Percentiles rank a stretch among this genome's conserved stretches.
Evolutionary conservation across 1,140 invertebrate species (phyloP).

Genomic region (Metaphire vulgaris): DNA sequence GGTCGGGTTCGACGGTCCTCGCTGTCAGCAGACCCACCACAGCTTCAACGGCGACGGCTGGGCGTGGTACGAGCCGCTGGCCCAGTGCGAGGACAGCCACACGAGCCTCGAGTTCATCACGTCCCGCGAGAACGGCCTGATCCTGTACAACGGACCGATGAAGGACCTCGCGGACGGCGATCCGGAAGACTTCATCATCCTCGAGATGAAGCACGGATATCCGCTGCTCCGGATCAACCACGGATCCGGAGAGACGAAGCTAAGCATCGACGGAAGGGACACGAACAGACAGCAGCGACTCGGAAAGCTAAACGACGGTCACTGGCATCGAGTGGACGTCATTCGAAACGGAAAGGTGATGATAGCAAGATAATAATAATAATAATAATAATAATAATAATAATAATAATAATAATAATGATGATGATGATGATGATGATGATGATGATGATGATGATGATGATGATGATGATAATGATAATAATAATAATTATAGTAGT

Average conservation of each 20-base stretch:
- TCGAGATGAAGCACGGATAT: slow-evolving; percentile 83
- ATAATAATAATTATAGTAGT: too few relatives aligned
- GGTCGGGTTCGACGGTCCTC: slow-evolving; percentile 80
- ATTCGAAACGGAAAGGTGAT: slow-evolving; percentile 83
- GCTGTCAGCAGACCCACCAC: slow-evolving; percentile 89
- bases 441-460: too few relatives aligned
- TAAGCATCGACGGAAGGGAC: slow-evolving; percentile 65
- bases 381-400: background rate
- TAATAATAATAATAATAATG: too few relatives aligned
- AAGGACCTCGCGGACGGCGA: slow-evolving; percentile 78
- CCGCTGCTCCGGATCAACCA: slow-evolving; percentile 86
- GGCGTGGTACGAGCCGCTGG: slow-evolving; percentile 88
- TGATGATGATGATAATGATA: too few relatives aligned
- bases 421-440: too few relatives aligned
- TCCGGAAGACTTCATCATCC: slow-evolving; percentile 78
- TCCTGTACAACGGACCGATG: slow-evolving; percentile 94
- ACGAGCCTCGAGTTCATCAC: slow-evolving; percentile 92
- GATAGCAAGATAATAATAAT: slow-evolving; percentile 5
- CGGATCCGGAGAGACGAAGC: slow-evolving; percentile 83
- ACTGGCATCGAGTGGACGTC: slow-evolving; percentile 91
- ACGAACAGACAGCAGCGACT: slow-evolving; percentile 56
- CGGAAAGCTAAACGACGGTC: slow-evolving; percentile 78
- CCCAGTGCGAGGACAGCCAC: slow-evolving; percentile 92
- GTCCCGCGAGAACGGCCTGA: slow-evolving; percentile 72
- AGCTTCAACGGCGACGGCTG: slow-evolving; percentile 58